Conservation (phyloP, 1,140 invertebrate genomes). For the Lethrus apterus region DNA sequence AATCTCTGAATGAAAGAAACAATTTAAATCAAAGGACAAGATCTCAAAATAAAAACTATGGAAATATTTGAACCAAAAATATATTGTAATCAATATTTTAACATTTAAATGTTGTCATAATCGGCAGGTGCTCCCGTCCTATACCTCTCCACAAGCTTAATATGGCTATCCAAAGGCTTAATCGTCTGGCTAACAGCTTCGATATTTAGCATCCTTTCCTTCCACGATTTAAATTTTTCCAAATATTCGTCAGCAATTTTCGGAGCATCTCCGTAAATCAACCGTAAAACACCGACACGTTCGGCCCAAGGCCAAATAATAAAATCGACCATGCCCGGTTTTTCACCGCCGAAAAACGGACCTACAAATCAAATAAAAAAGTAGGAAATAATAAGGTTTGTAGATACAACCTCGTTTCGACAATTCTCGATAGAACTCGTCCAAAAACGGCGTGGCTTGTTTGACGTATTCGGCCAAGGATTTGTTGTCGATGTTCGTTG, state of each 20-base stretch:
- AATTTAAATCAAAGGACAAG: no score
- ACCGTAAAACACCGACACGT: constrained; percentile 38
- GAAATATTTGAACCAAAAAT: no score
- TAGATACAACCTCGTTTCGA: neutral
- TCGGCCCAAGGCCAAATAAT: constrained; percentile 87
- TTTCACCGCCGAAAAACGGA: constrained; percentile 55
- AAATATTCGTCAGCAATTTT: neutral
- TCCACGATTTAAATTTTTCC: neutral
- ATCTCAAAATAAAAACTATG: no score
- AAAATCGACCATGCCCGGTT: constrained; percentile 72
- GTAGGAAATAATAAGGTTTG: neutral
- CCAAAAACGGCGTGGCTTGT: neutral
- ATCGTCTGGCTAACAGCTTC: neutral
- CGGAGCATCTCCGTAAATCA: neutral
- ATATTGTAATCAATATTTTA: no score
- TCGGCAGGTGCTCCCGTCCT: neutral
- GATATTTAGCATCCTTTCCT: neutral
- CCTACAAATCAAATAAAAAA: constrained; percentile 30
- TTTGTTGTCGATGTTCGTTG: constrained; percentile 1
- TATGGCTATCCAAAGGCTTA: neutral
- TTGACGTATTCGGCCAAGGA: neutral
- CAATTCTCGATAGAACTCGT: constrained; percentile 9
- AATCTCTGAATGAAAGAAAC: no score
- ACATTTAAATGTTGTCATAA: constrained; percentile 9
- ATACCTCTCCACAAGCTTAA: neutral